Base-by-base conservation (phyloP, 2,888 invertebrate species). In the Diarsia brunnea region DNA sequence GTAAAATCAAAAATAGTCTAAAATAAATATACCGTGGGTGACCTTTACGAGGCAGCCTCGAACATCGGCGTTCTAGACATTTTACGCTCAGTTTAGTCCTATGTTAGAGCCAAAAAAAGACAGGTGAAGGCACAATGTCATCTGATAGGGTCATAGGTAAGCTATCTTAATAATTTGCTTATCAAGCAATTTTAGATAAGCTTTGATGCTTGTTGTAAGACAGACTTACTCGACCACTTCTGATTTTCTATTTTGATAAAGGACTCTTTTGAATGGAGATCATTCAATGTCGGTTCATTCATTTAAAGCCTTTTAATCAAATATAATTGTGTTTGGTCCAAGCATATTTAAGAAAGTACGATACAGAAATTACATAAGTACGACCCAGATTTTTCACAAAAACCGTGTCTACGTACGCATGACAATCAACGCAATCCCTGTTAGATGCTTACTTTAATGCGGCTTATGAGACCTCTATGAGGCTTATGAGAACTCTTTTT, bases 41-140 rank as follows among this genome's bases (percentile, higher is more conserved):
- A 83, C 82, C 82, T 83, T 83, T 82, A 53, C 55, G 16, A 60
- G 12, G 63, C 11, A 5, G 7, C 51, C 64, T 69, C 51, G 64
- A 82, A 82, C 71, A 82, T 72, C 24, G 45, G 51, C 24, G 60
- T 65, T 38, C 69, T 82, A 73, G 64, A 45, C 65, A 72, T 58
- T 85, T 81, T 27, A 82, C 78, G 73, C 68, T 51, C 11, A 58
- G 69, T 24, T 82, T 51, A 43, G 31, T 58, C 47, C 58, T 70
- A 24, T 53, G 63, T 49, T 53, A 38, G 38, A 21, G 51, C 31
- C 60, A 64, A 38, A 81, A 84, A 79, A 81, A 55, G 38, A 21
- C 27, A 49, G 64, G 60, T 64, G 51, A 63, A 47, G n/a, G 24
- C 7, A 60, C 27, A 10, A 58, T 60, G 55, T 69, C 63, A 47